Percentiles rank a stretch among this genome's conserved stretches.
Conservation (phyloP, 2,888 invertebrate species). For the Sylvicola cinctus region DNA sequence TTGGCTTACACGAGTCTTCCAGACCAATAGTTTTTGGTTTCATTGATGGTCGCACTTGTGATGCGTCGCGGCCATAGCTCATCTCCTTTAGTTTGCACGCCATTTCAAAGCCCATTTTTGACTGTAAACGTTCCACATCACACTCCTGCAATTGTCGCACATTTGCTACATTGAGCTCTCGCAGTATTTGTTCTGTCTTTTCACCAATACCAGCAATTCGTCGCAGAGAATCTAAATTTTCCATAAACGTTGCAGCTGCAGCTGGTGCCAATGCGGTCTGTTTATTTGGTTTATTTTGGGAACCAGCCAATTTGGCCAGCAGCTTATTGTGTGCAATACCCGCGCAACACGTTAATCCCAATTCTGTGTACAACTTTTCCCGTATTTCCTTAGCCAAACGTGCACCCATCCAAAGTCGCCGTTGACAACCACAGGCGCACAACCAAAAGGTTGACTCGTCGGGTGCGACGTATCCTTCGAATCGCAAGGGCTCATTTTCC, state of each 20-base stretch:
- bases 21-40: constrained; percentile 61
- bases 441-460: constrained; percentile 31
- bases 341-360: constrained; percentile 60
- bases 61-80: constrained; percentile 53
- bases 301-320: constrained; percentile 55
- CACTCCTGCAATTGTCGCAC: constrained; percentile 46
- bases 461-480: constrained; percentile 33
- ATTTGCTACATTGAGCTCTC: constrained; percentile 40
- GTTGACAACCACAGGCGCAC: constrained; percentile 57
- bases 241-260: constrained; percentile 41
- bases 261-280: constrained; percentile 61
- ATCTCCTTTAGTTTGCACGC: constrained; percentile 46
- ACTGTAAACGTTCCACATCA: constrained; percentile 33
- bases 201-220: constrained; percentile 59
- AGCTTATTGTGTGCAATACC: constrained; percentile 72
- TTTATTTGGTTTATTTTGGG: constrained; percentile 57
- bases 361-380: constrained; percentile 38
- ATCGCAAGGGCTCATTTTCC: constrained; percentile 6
- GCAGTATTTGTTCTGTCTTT: constrained; percentile 41
- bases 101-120: constrained; percentile 43
- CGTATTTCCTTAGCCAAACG: constrained; percentile 59
- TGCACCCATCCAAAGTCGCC: constrained; percentile 45
- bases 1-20: constrained; percentile 57
- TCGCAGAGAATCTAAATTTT: constrained; percentile 36
- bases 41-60: constrained; percentile 49